Conservation (phyloP, 2,797 vertebrate species). For the Molothrus aeneus region DNA sequence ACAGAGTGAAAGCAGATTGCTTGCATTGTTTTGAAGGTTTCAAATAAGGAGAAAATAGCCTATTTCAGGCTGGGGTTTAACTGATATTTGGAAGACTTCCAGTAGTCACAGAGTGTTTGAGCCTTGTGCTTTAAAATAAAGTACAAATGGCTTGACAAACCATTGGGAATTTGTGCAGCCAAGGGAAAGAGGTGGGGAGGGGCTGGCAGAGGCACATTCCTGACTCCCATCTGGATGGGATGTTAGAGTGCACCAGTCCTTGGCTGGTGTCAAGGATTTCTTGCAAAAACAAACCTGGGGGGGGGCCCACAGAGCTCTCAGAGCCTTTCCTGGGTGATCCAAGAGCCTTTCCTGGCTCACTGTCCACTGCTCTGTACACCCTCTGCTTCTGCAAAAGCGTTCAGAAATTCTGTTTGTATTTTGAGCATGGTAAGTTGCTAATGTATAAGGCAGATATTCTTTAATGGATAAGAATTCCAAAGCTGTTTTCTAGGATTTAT, state of each 20-base stretch:
- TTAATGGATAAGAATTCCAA: neutral
- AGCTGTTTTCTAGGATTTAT: neutral
- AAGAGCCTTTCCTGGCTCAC: neutral
- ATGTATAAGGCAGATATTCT: fast-evolving
- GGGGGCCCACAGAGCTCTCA: neutral
- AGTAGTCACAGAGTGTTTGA: neutral
- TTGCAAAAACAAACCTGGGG: neutral
- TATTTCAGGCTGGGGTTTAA: slow-evolving; percentile 28
- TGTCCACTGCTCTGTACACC: neutral
- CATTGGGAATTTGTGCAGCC: neutral
- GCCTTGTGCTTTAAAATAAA: slow-evolving; percentile 31
- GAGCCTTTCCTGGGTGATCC: neutral
- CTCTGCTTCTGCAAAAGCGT: neutral
- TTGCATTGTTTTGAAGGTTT: slow-evolving; percentile 12
- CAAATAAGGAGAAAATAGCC: neutral
- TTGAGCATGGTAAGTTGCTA: neutral
- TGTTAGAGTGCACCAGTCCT: neutral
- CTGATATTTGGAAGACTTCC: slow-evolving; percentile 45
- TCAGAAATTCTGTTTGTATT: neutral
- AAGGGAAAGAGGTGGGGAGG: neutral
- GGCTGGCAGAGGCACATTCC: neutral
- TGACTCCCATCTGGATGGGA: neutral
- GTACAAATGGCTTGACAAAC: slow-evolving; percentile 4
- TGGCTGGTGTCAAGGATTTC: neutral
- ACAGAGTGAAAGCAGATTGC: slow-evolving; percentile 26